Conservation (phyloP, 1,140 invertebrate species). For the Drosophila navojoa region DNA sequence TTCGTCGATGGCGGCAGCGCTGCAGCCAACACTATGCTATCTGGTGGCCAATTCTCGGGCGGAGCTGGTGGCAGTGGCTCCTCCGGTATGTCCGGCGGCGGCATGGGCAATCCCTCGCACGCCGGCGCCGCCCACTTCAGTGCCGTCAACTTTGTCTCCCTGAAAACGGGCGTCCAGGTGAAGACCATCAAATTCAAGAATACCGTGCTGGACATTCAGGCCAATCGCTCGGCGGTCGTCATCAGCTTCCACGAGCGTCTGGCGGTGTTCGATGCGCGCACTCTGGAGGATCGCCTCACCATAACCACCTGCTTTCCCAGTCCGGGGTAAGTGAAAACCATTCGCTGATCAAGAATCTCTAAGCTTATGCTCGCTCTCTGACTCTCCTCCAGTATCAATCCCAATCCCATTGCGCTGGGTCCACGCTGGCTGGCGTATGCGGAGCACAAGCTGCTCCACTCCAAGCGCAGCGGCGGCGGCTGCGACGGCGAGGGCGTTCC, state of each 20-base stretch:
- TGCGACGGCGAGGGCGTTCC: constrained; percentile 90
- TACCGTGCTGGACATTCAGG: constrained; percentile 93
- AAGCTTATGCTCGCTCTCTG: constrained; percentile 1
- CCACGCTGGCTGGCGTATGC: constrained; percentile 92
- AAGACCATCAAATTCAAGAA: constrained; percentile 97
- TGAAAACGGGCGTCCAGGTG: constrained; percentile 94
- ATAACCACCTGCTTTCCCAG: constrained; percentile 95
- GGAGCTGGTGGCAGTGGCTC: constrained; percentile 13
- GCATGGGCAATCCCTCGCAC: constrained; percentile 15
- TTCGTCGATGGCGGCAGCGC: constrained; percentile 90
- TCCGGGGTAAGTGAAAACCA: constrained; percentile 84
- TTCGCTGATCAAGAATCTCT: neutral
- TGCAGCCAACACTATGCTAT: constrained; percentile 83
- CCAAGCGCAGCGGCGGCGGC: constrained; percentile 94
- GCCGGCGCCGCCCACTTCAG: constrained; percentile 88
- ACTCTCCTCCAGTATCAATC: constrained; percentile 87
- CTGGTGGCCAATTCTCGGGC: constrained; percentile 19
- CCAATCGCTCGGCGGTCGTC: constrained; percentile 92
- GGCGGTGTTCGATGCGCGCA: constrained; percentile 94
- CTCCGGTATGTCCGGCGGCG: constrained; percentile 13
- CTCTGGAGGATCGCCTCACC: constrained; percentile 92
- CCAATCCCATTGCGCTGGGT: constrained; percentile 96
- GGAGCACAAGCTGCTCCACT: constrained; percentile 92
- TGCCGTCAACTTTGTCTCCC: constrained; percentile 94
- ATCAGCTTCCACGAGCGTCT: constrained; percentile 95